Base-by-base conservation (phyloP, 1,140 invertebrate genomes). In the Sitobion miscanthi region DNA sequence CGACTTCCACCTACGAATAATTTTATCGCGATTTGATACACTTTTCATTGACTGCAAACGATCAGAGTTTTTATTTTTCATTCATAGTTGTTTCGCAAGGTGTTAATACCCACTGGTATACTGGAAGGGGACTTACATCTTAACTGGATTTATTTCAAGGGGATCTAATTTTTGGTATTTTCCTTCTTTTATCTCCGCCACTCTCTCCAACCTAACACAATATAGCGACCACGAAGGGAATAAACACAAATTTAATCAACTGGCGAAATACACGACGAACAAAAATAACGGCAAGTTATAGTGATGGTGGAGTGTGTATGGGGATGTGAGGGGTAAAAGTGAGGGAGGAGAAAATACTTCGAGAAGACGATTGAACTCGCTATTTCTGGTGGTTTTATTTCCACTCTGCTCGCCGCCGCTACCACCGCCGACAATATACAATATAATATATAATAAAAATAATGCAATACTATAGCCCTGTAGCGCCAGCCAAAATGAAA, bases 151-250 rank as follows among this genome's bases (percentile, higher is more conserved):
- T 90, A 69, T 69, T 90, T 69, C 89, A 38, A 42, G 57, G 89
- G 89, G 57, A 90, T 90, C 89, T 90, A 90, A 90, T 90, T 90
- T 90, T n/a, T 45, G 42, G 57, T 90, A 90, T 90, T 90, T 90
- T 62, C 42, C 54, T 90, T 88, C 49, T 54, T 42, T 88, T 21
- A 30, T 38, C n/a, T 30, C 14, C 1, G 3, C 45, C 35, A 25
- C 87, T 30, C 57, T 90, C 35, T 47, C 57, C 35, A 35, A n/a
- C 21, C n/a, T 35, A 30, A 20, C 35, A 11, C 52, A 57, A 57
- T 89, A 57, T 89, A 57, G 87, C 49, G 23, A 89, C 49, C 54
- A 42, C 42, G 38, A 14, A 54, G 89, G 89, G 54, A 90, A 90
- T 90, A 69, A 69, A 45, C 62, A 90, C 89, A 62, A 90, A 90